Conservation (phyloP, 2,888 invertebrate genomes). For the Drosophila imparisetae region DNA sequence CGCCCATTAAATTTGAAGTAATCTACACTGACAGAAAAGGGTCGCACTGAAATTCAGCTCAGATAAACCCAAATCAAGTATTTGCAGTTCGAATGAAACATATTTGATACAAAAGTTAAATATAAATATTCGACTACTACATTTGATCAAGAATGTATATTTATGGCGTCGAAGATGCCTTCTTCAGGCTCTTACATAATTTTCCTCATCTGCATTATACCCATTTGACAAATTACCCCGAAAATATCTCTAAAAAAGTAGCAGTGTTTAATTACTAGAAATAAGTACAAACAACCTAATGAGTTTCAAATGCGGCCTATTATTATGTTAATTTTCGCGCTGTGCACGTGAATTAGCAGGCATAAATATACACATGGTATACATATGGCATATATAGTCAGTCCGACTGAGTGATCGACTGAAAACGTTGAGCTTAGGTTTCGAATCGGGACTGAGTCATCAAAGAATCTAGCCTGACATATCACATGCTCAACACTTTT, state of each 20-base stretch:
- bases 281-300: background rate
- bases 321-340: background rate
- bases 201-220: background rate
- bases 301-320: background rate
- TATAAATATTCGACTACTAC: background rate
- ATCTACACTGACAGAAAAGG: background rate
- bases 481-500: constrained; percentile 58
- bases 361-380: background rate
- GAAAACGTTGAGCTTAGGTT: constrained; percentile 27
- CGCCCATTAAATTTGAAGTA: constrained; percentile 10
- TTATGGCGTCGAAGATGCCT: background rate
- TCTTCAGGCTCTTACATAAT: background rate
- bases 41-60: too few species aligned
- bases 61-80: background rate
- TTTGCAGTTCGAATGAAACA: background rate
- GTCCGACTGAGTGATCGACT: constrained; percentile 28
- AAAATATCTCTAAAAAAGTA: background rate
- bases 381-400: constrained; percentile 3
- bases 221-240: background rate
- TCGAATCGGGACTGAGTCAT: constrained; percentile 52
- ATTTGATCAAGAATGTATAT: background rate
- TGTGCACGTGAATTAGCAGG: background rate
- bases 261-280: background rate
- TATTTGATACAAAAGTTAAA: background rate
- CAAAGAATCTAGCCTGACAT: constrained; percentile 8